These are phyloP conservation scores for Yponomeuta cagnagella DNA, from an alignment of 2,888 invertebrate genomes.

Conservation along the genomic window DNA sequence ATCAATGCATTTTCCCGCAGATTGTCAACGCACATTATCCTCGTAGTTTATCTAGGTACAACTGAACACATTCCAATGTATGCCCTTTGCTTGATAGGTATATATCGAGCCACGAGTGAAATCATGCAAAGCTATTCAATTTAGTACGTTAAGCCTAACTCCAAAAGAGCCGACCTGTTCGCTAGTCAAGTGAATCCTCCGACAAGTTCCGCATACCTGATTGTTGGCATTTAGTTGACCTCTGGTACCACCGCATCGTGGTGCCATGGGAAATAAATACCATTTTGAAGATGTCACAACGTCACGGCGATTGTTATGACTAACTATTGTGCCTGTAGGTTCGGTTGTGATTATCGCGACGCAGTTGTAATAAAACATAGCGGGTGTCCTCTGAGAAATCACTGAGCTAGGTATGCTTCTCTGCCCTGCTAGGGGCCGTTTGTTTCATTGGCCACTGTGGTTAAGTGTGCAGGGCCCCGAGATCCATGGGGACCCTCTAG, in stretches of 20 bases:
- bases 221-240: conserved; percentile 52
- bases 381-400: conserved; percentile 1
- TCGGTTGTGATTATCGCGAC: conserved; percentile 17
- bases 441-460: neutral
- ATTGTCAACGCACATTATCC: too few species aligned
- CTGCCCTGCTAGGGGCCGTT: neutral
- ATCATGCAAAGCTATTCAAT: neutral
- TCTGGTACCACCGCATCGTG: conserved; percentile 25
- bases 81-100: neutral
- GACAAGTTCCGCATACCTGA: conserved; percentile 41
- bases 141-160: neutral
- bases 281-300: conserved; percentile 52
- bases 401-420: neutral
- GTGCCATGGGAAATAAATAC: conserved; percentile 47
- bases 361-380: conserved; percentile 18
- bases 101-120: neutral
- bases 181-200: conserved; percentile 13
- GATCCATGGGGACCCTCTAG: neutral
- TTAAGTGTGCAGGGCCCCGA: neutral
- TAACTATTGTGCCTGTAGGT: conserved; percentile 17
- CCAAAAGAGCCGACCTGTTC: neutral
- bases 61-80: neutral
- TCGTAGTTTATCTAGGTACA: neutral
- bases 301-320: conserved; percentile 19
- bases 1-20: too few species aligned